phyloP scores from a whole-genome alignment of 2,888 invertebrate genomes.

The Dyspetes luteomarginatus region DNA sequence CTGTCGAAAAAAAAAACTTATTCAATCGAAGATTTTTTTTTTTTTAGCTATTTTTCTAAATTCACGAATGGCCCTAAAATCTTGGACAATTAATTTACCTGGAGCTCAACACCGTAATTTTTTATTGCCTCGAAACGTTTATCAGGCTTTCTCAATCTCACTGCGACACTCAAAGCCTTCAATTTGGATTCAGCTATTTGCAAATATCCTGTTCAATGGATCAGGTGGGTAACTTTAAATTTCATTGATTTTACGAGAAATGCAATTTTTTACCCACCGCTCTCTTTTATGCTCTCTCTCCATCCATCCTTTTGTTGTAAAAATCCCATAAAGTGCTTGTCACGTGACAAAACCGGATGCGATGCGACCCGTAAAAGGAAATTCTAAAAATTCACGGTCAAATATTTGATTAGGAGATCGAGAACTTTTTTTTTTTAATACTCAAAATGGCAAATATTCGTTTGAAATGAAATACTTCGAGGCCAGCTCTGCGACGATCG shows the following conservation, averaged over 20 bases:
- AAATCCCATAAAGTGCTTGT: constrained; percentile 91
- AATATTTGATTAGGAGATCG: background rate
- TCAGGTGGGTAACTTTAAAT: constrained; percentile 22
- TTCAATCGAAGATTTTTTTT: constrained; percentile 12
- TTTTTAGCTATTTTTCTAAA: constrained; percentile 85
- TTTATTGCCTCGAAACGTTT: constrained; percentile 90
- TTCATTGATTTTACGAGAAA: constrained; percentile 20
- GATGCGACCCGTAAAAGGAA: constrained; percentile 90
- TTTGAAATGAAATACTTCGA: constrained; percentile 85
- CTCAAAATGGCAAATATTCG: background rate
- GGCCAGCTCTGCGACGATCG: constrained; percentile 91
- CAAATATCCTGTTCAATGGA: constrained; percentile 86
- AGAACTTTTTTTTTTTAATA: background rate
- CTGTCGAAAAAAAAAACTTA: constrained; percentile 72
- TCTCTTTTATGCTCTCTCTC: constrained; percentile 90
- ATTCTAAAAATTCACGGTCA: constrained; percentile 84
- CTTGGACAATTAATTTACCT: constrained; percentile 82
- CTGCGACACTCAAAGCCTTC: constrained; percentile 90
- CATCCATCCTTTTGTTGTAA: constrained; percentile 91
- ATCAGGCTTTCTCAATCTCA: constrained; percentile 89
- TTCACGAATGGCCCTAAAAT: constrained; percentile 52
- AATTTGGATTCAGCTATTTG: constrained; percentile 92
- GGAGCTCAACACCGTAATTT: constrained; percentile 90
- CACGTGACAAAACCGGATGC: constrained; percentile 89
- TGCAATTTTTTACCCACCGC: constrained; percentile 84